Percentiles rank a stretch among this genome's conserved stretches.
Evolutionary conservation across 2,888 invertebrate genomes (phyloP).

Genomic region (Campoplex capitator): DNA sequence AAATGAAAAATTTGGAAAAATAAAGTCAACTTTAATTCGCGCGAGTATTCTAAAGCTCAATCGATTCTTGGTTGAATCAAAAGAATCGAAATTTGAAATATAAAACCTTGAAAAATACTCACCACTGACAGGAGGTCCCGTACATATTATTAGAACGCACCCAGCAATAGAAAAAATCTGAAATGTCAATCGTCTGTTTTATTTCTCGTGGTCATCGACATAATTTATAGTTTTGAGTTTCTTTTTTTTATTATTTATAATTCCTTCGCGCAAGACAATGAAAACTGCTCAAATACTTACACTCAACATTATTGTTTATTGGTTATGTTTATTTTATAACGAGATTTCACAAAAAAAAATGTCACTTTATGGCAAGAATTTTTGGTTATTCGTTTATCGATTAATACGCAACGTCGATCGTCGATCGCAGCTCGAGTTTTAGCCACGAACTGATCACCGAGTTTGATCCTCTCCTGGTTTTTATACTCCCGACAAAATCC

Average conservation of each 20-base stretch:
- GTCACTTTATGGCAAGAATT: background rate
- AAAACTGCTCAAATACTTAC: slow-evolving; percentile 71
- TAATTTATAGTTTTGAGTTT: slow-evolving; percentile 10
- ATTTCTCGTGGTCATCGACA: background rate
- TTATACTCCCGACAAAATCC: slow-evolving; percentile 79
- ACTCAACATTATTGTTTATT: slow-evolving; percentile 70
- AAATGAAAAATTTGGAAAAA: background rate
- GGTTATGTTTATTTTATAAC: slow-evolving; percentile 31
- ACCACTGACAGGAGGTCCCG: slow-evolving; percentile 75
- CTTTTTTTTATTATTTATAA: slow-evolving; percentile 36
- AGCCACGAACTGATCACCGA: slow-evolving; percentile 77
- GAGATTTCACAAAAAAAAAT: slow-evolving; percentile 55
- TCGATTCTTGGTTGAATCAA: background rate
- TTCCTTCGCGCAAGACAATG: background rate
- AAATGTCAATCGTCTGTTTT: slow-evolving; percentile 56
- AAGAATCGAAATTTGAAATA: background rate
- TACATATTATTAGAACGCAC: slow-evolving; percentile 71
- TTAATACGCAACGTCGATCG: slow-evolving; percentile 35
- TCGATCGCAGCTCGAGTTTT: slow-evolving; percentile 71
- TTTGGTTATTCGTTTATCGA: background rate
- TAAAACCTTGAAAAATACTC: slow-evolving; percentile 62
- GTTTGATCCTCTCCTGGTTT: slow-evolving; percentile 78
- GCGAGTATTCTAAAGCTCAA: background rate
- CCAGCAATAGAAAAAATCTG: slow-evolving; percentile 72
- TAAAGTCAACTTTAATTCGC: background rate